Conservation (phyloP, 1,140 invertebrate species). For the Drosophila gunungcola region DNA sequence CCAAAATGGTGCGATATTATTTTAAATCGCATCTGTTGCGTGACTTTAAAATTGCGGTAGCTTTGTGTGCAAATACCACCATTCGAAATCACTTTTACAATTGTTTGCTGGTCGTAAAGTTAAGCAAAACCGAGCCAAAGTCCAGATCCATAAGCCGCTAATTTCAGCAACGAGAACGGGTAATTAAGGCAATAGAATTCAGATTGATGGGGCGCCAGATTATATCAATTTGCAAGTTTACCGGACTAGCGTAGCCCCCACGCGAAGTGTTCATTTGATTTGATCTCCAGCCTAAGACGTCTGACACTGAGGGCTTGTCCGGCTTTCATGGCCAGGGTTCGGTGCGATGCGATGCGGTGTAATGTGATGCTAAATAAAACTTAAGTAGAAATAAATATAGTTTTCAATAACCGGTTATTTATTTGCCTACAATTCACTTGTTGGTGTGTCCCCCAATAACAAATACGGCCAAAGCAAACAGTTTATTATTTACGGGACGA, state of each 20-base stretch:
- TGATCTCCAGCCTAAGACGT: conserved; percentile 10
- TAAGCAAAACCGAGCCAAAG: conserved; percentile 32
- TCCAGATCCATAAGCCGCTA: conserved; percentile 16
- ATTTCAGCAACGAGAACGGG: conserved; percentile 5
- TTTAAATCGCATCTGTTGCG: conserved; percentile 12
- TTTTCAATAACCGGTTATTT: conserved; percentile 59
- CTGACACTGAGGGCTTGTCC: conserved; percentile 23
- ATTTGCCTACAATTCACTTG: conserved; percentile 27
- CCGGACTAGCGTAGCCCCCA: conserved; percentile 6
- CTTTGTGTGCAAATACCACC: conserved; percentile 26
- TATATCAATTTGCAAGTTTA: conserved; percentile 9
- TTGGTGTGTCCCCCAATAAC: conserved; percentile 24
- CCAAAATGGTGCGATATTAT: conserved; percentile 18
- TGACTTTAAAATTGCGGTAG: conserved; percentile 29
- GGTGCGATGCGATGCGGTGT: conserved; percentile 27
- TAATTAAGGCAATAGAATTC: conserved; percentile 34
- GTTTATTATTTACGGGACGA: conserved; percentile 21
- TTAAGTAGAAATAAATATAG: conserved; percentile 22
- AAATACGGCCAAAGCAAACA: conserved; percentile 34
- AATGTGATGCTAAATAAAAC: conserved; percentile 25
- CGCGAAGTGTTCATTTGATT: conserved; percentile 5
- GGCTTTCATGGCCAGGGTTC: conserved; percentile 69
- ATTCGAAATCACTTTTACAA: conserved; percentile 43
- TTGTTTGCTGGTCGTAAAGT: conserved; percentile 28
- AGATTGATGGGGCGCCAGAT: conserved; percentile 3